Conservation (phyloP, 1,140 invertebrate species). For the Pogonognathellus flavescens region DNA sequence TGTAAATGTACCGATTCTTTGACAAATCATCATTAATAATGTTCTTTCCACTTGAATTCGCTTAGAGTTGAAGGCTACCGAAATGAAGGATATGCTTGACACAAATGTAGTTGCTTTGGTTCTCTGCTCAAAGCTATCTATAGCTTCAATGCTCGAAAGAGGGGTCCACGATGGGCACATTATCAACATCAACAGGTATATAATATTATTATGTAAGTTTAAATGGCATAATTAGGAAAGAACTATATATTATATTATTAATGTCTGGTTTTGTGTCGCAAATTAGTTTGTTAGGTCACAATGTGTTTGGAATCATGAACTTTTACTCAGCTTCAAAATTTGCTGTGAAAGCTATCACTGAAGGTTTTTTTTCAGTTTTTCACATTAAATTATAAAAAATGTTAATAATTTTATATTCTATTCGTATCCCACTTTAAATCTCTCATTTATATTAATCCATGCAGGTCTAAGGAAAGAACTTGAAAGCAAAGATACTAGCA, state of each 20-base stretch:
- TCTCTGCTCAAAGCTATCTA: conserved; percentile 77
- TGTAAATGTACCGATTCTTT: too few relatives aligned
- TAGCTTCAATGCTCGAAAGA: conserved; percentile 77
- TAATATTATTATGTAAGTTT: too few relatives aligned
- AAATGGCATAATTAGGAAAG: too few relatives aligned
- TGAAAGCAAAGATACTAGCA: too few relatives aligned
- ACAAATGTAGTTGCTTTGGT: conserved; percentile 79
- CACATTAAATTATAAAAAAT: too few relatives aligned
- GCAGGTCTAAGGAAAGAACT: too few relatives aligned
- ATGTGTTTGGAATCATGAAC: conserved; percentile 55
- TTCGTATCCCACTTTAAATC: too few relatives aligned
- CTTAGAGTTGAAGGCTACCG: conserved; percentile 28
- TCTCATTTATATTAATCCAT: too few relatives aligned
- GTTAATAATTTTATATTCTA: too few relatives aligned
- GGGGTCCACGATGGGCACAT: conserved; percentile 77
- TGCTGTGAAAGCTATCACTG: conserved; percentile 70
- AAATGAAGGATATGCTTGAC: conserved; percentile 70
- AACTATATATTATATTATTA: too few relatives aligned
- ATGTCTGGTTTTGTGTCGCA: background rate
- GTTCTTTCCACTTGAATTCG: background rate
- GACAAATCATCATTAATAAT: too few relatives aligned
- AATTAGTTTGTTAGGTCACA: conserved; percentile 62
- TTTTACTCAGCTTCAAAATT: conserved; percentile 72
- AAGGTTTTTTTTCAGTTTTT: conserved; percentile 59
- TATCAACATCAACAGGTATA: conserved; percentile 74